Evolutionary conservation across 2,113 vertebrate species (phyloP).

Genomic region (Microcebus jonahi): DNA sequence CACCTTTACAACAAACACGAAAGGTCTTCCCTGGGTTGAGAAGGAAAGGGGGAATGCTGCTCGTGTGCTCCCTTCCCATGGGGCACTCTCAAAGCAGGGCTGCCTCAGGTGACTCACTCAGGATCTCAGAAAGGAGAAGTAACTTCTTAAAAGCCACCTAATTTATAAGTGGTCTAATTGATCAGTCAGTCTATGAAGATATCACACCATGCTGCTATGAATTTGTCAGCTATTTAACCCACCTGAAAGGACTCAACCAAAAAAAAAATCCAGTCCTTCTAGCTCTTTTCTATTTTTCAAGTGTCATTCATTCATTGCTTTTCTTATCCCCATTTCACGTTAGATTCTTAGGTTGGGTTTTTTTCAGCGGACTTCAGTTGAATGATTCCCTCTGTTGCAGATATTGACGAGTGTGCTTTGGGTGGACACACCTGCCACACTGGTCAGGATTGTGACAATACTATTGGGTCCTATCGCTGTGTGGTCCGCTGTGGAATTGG

Average conservation of each 20-base stretch:
- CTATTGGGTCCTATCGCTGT: constrained; percentile 93
- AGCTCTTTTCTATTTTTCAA: background rate
- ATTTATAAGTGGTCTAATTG: background rate
- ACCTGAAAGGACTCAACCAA: background rate
- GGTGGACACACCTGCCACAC: constrained; percentile 88
- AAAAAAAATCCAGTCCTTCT: background rate
- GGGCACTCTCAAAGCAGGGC: background rate
- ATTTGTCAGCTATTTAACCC: background rate
- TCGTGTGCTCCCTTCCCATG: background rate
- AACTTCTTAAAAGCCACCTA: background rate
- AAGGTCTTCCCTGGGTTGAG: background rate
- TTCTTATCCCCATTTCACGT: background rate
- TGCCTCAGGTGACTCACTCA: background rate
- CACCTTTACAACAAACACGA: background rate
- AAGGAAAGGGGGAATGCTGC: background rate
- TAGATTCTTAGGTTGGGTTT: background rate
- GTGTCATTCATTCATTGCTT: background rate
- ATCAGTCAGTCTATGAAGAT: background rate
- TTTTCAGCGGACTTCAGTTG: background rate
- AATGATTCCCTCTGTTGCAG: constrained; percentile 80
- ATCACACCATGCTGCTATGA: background rate
- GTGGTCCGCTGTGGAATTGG: constrained; percentile 90
- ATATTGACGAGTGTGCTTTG: constrained; percentile 94
- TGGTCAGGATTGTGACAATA: constrained; percentile 94
- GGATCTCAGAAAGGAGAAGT: background rate